Evolutionary conservation across 1,140 invertebrate species (phyloP), one percentile per base, ranked within the genome.

Genomic region (Pogonognathellus flavescens): DNA sequence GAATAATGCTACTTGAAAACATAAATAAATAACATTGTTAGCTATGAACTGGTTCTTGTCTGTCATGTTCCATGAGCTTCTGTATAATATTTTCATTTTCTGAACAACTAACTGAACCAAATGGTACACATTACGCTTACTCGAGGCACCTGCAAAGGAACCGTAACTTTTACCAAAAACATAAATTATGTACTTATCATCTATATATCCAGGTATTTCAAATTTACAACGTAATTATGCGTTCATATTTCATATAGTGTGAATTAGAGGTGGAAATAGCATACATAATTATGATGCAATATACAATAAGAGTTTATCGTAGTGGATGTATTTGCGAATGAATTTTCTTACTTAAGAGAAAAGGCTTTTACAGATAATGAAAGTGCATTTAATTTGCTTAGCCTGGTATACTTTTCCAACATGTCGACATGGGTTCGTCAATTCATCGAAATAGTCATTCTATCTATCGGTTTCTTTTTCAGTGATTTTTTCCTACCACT

Each of bases 71-170:
- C 31, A 76, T 76, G 70, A 76, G 70, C 70, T 76, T 76, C 31
- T 76, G 70, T 76, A 50, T 76, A 76, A 66, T 25, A 76, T 76
- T 76, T 76, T 76, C 25, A 49, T 76, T 76, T 76, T 50, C 41
- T 41, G 16, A 76, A 76, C 25, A 76, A 76, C 70, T 76, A 76
- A 76, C 70, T 76, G 70, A 76, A 76, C 70, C 70, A 76, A 76
- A 76, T 49, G 70, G 70, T 76, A 76, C 70, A 76, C 41, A 76
- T 76, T 76, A 76, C 70, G 70, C 70, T 76, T 76, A 76, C 70
- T 76, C 31, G 41, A 76, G 70, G 70, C 70, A 76, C 70, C 70
- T 76, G 70, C 70, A 76, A 76, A 31, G 41, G 70, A 76, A 76
- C 70, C 70, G 70, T n/a, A 76, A 76, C 70, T 76, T 76, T 76